Evolutionary conservation across 2,797 vertebrate genomes (phyloP).

Genomic region (Galago senegalensis): DNA sequence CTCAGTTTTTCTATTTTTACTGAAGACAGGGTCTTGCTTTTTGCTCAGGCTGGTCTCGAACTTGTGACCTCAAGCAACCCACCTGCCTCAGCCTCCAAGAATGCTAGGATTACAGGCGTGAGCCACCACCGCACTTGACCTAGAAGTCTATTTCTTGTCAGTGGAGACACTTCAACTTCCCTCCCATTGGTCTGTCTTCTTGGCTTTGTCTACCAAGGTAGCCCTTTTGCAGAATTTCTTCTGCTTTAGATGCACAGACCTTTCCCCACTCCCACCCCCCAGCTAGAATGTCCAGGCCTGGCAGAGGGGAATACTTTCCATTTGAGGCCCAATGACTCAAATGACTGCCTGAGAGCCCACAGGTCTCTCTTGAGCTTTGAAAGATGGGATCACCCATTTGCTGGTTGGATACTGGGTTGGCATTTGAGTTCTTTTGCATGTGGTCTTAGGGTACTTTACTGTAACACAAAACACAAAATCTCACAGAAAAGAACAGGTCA

Average conservation of each 20-base stretch:
- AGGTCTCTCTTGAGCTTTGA: neutral
- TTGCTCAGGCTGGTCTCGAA: too few relatives aligned
- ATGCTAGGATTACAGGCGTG: too few relatives aligned
- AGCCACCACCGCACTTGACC: too few relatives aligned
- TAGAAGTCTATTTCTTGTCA: neutral
- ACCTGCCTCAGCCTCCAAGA: too few relatives aligned
- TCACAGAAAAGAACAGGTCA: neutral
- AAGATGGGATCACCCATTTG: neutral
- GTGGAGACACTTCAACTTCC: neutral
- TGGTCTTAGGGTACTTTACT: neutral
- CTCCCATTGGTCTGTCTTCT: neutral
- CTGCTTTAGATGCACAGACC: neutral
- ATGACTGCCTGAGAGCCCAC: neutral
- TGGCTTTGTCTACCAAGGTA: neutral
- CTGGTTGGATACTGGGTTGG: neutral
- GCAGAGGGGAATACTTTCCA: neutral
- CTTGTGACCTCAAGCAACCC: too few relatives aligned
- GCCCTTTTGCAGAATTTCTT: neutral
- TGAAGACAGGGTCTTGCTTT: too few relatives aligned
- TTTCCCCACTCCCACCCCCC: too few relatives aligned
- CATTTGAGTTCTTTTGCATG: neutral
- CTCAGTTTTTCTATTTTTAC: too few relatives aligned
- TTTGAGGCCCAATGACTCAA: neutral
- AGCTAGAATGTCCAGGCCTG: neutral
- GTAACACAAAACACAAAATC: constrained; percentile 10